These are phyloP conservation scores for Teleiodes luculella DNA, from an alignment of 2,888 invertebrate species.

Conservation along the genomic window DNA sequence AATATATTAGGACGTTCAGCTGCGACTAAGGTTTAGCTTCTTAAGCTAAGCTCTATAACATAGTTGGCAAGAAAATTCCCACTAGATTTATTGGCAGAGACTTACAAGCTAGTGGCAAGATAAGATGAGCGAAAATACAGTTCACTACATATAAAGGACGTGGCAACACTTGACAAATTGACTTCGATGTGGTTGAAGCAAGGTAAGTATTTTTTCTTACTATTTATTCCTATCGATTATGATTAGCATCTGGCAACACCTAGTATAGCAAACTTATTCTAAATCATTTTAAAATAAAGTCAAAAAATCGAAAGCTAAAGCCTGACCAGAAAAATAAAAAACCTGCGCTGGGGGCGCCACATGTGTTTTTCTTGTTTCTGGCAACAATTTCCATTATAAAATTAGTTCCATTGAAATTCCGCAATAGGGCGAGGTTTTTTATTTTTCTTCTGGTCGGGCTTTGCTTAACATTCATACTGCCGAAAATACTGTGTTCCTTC, in stretches of 20 bases:
- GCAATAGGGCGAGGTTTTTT: no score
- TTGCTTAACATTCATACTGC: no score
- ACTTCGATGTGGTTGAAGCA: not conserved
- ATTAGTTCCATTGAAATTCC: no score
- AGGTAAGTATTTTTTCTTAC: not conserved
- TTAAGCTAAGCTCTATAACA: slow-evolving; percentile 1
- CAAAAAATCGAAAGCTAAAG: no score
- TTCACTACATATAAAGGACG: not conserved
- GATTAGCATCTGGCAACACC: not conserved
- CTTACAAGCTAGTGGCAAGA: slow-evolving; percentile 28
- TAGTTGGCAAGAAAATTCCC: slow-evolving; percentile 2
- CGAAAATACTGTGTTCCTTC: no score
- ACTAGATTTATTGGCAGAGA: slow-evolving; percentile 4
- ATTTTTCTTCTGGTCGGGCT: no score
- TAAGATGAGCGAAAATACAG: slow-evolving; percentile 21
- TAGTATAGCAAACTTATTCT: not conserved
- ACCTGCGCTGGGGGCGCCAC: no score
- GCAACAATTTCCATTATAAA: no score
- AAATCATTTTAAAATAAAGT: no score
- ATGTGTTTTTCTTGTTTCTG: no score
- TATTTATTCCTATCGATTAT: not conserved
- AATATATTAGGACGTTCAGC: no score
- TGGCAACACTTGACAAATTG: not conserved
- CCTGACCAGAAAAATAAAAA: no score
- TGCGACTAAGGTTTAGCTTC: not conserved